Percentiles rank a stretch among this genome's conserved stretches.
These are phyloP conservation scores for Ladona fulva DNA, from an alignment of 1,140 invertebrate genomes.

Conservation along the genomic window DNA sequence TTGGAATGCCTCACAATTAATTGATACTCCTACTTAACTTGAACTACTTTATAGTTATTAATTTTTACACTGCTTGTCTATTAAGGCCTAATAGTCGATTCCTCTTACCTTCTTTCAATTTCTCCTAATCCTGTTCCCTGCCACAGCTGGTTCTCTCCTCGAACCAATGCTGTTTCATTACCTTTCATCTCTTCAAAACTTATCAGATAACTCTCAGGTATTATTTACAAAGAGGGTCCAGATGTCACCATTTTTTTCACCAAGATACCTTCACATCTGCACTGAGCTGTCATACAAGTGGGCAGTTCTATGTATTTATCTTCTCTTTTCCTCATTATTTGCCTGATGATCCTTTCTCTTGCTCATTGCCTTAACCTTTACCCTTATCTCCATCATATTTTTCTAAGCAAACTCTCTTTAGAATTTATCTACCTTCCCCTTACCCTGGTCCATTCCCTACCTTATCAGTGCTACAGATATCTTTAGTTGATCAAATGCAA, in stretches of 20 bases:
- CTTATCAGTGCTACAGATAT: not conserved
- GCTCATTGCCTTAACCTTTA: not conserved
- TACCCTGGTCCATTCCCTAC: not conserved
- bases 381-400: not conserved
- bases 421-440: not conserved
- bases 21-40: constrained; percentile 2
- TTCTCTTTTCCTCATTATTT: not conserved
- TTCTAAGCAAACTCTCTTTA: not conserved
- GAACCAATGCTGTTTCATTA: not conserved
- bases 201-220: not conserved
- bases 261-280: not conserved
- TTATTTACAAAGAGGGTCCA: not conserved
- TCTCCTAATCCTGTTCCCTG: not conserved
- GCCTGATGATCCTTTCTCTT: not conserved
- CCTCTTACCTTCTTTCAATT: not conserved
- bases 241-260: not conserved
- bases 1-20: constrained; percentile 9
- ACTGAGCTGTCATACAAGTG: not conserved
- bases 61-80: constrained; percentile 6
- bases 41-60: not conserved
- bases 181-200: not conserved
- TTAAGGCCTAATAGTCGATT: not conserved
- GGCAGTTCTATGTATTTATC: not conserved
- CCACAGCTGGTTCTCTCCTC: not conserved
- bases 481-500: too few relatives aligned